A percentile compares a stretch with the other conserved stretches of the same genome.
phyloP scores from a whole-genome alignment of 1,140 invertebrate genomes.

The Rhynchophorus ferrugineus region DNA sequence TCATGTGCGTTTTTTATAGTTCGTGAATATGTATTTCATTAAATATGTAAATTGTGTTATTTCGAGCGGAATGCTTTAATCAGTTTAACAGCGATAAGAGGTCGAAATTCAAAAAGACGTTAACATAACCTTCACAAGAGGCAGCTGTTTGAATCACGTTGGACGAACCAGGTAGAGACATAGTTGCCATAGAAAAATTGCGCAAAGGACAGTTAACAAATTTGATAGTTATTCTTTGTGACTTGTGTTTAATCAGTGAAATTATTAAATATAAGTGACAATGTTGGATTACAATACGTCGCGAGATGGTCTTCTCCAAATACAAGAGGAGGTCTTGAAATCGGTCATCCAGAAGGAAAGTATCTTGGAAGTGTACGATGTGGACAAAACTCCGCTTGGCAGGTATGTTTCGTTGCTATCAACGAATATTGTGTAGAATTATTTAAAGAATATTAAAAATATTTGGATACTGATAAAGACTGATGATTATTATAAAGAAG shows the following conservation, averaged over 20 bases:
- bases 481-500: too few species aligned
- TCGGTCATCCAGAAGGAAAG: conserved; percentile 53
- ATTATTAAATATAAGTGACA: conserved; percentile 5
- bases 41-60: conserved; percentile 18
- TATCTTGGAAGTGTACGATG: conserved; percentile 57
- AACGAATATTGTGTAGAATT: too few species aligned
- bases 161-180: conserved; percentile 11
- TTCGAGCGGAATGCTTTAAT: conserved; percentile 4
- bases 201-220: conserved; percentile 6
- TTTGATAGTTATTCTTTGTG: conserved; percentile 13
- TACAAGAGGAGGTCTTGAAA: conserved; percentile 50
- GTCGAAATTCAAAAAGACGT: conserved; percentile 14
- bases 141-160: conserved; percentile 20
- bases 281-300: conserved; percentile 32
- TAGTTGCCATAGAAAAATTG: conserved; percentile 7
- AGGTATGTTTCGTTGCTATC: conserved; percentile 47
- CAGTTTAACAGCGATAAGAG: background rate
- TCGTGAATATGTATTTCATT: conserved; percentile 9
- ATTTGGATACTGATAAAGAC: too few species aligned
- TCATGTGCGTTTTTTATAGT: conserved; percentile 11
- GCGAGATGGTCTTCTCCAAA: conserved; percentile 53
- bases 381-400: conserved; percentile 62
- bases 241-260: background rate
- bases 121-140: conserved; percentile 22
- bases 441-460: too few species aligned